Evolutionary conservation across 1,140 invertebrate species (phyloP).

Genomic region (Pogonomyrmex barbatus): DNA sequence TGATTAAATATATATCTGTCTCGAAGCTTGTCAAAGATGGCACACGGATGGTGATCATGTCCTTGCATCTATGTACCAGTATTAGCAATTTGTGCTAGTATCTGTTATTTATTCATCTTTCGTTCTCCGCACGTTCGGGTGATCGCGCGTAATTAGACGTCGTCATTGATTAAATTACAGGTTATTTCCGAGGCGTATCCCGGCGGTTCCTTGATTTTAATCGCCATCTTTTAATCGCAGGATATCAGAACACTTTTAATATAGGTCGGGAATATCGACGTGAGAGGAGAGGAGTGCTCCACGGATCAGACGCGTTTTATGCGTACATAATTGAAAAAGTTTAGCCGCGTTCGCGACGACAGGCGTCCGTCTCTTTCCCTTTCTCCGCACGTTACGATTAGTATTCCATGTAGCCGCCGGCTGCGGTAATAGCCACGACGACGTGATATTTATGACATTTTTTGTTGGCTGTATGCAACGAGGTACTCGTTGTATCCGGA

Average conservation of each 20-base stretch:
- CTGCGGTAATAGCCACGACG: constrained; percentile 41
- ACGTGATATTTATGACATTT: constrained; percentile 57
- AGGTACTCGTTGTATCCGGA: constrained; percentile 25
- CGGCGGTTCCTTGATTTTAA: neutral
- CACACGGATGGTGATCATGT: neutral
- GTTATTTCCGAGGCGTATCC: constrained; percentile 11
- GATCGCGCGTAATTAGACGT: constrained; percentile 34
- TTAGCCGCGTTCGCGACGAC: constrained; percentile 44
- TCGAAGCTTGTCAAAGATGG: neutral
- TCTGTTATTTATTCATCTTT: neutral
- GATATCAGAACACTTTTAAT: constrained; percentile 35
- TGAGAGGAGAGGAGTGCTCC: neutral
- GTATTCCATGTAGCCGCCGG: constrained; percentile 31
- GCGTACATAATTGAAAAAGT: constrained; percentile 69
- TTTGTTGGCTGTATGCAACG: constrained; percentile 37
- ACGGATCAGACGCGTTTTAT: constrained; percentile 34
- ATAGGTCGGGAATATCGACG: constrained; percentile 36
- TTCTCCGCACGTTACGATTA: constrained; percentile 24
- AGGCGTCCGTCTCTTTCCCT: constrained; percentile 38
- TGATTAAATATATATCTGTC: neutral
- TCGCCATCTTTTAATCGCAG: constrained; percentile 3
- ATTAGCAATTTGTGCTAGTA: neutral
- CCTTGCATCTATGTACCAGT: neutral
- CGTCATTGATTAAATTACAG: constrained; percentile 35
- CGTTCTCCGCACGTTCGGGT: constrained; percentile 23